Conservation (phyloP, 2,797 vertebrate genomes). For the Pseudopleuronectes americanus region DNA sequence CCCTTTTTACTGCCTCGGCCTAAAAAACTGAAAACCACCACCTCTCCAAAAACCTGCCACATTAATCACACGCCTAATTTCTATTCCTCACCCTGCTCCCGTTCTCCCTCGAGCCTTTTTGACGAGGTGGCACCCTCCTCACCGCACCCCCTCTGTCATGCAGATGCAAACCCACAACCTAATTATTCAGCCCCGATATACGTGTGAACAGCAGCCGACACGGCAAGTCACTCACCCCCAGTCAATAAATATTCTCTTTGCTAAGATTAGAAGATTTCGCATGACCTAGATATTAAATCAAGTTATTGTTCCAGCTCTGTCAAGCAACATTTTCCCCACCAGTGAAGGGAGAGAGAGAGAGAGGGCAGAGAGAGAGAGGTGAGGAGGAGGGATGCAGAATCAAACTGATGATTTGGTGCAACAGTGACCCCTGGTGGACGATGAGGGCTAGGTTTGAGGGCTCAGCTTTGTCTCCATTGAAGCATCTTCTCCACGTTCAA, state of each 20-base stretch:
- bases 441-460: not conserved
- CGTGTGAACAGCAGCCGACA: conserved; percentile 53
- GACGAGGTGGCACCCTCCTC: conserved; percentile 49
- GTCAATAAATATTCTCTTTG: conserved; percentile 81
- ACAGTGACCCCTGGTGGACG: conserved; percentile 81
- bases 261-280: conserved; percentile 76
- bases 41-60: conserved; percentile 42
- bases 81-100: conserved; percentile 54
- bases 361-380: not conserved
- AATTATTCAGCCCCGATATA: conserved; percentile 69
- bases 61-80: conserved; percentile 55
- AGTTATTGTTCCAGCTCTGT: conserved; percentile 71
- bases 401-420: conserved; percentile 58
- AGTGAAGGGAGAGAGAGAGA: conserved; percentile 16
- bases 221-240: conserved; percentile 53
- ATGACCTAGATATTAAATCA: conserved; percentile 82
- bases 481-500: not conserved
- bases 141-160: conserved; percentile 42
- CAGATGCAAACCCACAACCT: conserved; percentile 48
- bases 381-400: conserved; percentile 13
- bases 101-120: conserved; percentile 45
- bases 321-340: conserved; percentile 54
- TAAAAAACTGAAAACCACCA: conserved; percentile 49
- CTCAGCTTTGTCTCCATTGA: too few species aligned
- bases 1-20: conserved; percentile 35